Base-by-base conservation (phyloP, 2,113 vertebrate genomes). In the Macquaria ambigua region DNA sequence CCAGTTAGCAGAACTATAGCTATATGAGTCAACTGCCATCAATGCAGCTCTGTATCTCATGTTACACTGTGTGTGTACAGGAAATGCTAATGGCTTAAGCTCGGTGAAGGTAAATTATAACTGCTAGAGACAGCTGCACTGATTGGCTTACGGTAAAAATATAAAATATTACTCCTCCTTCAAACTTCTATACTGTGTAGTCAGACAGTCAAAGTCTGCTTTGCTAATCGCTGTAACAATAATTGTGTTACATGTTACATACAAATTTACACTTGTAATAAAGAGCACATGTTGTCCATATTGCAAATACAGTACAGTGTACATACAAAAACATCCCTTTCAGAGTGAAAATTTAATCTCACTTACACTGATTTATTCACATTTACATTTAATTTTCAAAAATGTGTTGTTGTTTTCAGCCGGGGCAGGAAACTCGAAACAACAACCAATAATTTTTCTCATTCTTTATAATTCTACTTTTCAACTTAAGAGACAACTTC, bases 21-120 rank as follows among this genome's bases (percentile, higher is more conserved):
- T 69, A 46, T 61, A 70, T 31, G 37, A 59, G 79, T 74, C 79
- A 82, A 52, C 6, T 64, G 73, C 53, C 56, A 46, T 37, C 64
- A 56, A 74, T 67, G 56, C 62, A 79, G 31, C 37, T 68, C 7
- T 70, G 52, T 68, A 39, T 74, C 74, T 92, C 91, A 56, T n/a
- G 63, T 93, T 88, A 70, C 81, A 76, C 50, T 62, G 63, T 83
- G 64, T 72, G 34, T 77, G 48, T 61, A 64, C 83, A 90, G 85
- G 80, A 90, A 91, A 89, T 20, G 28, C 71, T 90, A 82, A 86
- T 72, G 41, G 56, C 37, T 69, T 75, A 70, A 92, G 79, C 80
- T 77, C 56, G 79, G 63, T 61, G n/a, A 59, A 82, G 75, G 63
- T 76, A 70, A 83, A 85, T 71, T 59, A 25, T 16, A 53, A 79